Conservation (phyloP, 2,113 vertebrate genomes). For the Gymnocephalus cernua region DNA sequence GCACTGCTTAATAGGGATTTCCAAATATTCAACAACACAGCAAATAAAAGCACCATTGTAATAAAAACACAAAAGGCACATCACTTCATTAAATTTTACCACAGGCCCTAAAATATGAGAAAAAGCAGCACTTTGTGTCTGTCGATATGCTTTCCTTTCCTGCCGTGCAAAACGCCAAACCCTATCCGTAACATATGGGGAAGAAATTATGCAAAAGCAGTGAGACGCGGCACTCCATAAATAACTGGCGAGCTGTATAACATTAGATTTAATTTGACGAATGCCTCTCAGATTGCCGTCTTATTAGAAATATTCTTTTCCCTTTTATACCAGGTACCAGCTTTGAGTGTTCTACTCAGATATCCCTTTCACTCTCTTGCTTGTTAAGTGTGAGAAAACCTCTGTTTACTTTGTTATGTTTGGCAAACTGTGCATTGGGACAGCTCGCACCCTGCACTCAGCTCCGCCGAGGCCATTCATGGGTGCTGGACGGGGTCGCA, state of each 20-base stretch:
- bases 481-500: constrained; percentile 77
- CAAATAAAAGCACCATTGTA: constrained; percentile 63
- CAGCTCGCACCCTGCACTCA: constrained; percentile 69
- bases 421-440: constrained; percentile 79
- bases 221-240: constrained; percentile 66
- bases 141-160: constrained; percentile 16
- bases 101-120: constrained; percentile 42
- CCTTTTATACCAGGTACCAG: not conserved
- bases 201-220: constrained; percentile 66
- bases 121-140: constrained; percentile 28
- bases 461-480: constrained; percentile 79
- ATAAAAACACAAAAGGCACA: constrained; percentile 68
- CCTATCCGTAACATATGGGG: constrained; percentile 53
- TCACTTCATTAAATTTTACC: constrained; percentile 69
- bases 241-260: constrained; percentile 50
- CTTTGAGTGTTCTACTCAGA: constrained; percentile 52
- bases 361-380: constrained; percentile 68
- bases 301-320: constrained; percentile 51
- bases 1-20: constrained; percentile 46
- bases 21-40: constrained; percentile 52
- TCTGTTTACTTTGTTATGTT: constrained; percentile 81
- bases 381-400: constrained; percentile 82
- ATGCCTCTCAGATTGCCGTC: constrained; percentile 34
- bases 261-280: constrained; percentile 58
- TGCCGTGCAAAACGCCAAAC: constrained; percentile 52